Conservation (phyloP, 2,888 invertebrate species). For the Rutpela maculata region DNA sequence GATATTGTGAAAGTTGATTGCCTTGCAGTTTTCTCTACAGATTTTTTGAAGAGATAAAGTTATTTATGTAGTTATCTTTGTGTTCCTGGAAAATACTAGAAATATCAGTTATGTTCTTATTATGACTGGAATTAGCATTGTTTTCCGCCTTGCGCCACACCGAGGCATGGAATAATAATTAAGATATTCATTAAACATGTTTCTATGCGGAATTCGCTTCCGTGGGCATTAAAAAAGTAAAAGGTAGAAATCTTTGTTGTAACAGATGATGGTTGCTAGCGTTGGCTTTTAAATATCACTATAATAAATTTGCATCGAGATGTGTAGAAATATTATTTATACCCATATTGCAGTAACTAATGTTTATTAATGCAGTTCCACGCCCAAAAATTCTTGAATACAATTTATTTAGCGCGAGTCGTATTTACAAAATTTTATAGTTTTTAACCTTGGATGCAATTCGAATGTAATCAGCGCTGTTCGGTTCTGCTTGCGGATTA, state of each 20-base stretch:
- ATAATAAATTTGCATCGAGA: constrained; percentile 17
- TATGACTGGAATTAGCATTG: constrained; percentile 7
- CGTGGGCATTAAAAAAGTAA: constrained; percentile 8
- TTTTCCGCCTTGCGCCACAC: constrained; percentile 1
- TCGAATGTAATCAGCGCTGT: constrained; percentile 39
- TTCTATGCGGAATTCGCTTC: constrained; percentile 1
- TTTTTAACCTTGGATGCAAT: constrained; percentile 50
- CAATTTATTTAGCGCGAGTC: constrained; percentile 40
- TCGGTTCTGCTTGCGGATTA: neutral
- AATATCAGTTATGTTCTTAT: constrained; percentile 39
- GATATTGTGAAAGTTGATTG: constrained; percentile 68
- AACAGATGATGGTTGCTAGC: neutral
- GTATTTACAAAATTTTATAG: constrained; percentile 49
- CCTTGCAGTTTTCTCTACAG: constrained; percentile 66
- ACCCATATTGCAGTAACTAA: constrained; percentile 25
- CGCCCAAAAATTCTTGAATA: constrained; percentile 53
- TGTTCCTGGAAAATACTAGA: constrained; percentile 49
- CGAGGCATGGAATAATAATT: neutral
- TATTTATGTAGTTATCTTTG: constrained; percentile 41
- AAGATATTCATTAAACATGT: constrained; percentile 1
- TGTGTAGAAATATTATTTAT: neutral
- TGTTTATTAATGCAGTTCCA: constrained; percentile 51
- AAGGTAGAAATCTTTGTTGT: constrained; percentile 25
- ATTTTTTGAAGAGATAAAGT: constrained; percentile 57
- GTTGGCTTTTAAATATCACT: neutral